A percentile compares a stretch with the other conserved stretches of the same genome.
These are phyloP conservation scores for Dolichallabes microphthalmus DNA, from an alignment of 2,113 vertebrate species.

Conservation along the genomic window DNA sequence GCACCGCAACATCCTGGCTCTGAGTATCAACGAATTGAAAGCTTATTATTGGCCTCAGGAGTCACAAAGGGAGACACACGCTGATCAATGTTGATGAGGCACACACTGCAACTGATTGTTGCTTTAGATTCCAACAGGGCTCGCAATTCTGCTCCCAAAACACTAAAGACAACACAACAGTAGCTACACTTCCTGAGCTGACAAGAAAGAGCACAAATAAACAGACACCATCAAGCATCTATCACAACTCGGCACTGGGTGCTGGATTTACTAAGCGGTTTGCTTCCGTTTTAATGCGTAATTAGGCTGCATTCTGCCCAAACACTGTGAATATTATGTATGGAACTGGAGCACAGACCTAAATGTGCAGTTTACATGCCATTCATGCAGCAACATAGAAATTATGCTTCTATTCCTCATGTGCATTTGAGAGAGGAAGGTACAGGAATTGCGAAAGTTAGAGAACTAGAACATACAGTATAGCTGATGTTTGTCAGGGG, in stretches of 20 bases:
- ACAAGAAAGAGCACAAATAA: background rate
- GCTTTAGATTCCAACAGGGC: slow-evolving; percentile 26
- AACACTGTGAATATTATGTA: background rate
- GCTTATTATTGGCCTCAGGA: slow-evolving; percentile 39
- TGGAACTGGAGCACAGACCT: background rate
- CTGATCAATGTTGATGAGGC: slow-evolving; percentile 40
- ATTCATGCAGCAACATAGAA: background rate
- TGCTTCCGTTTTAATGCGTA: background rate
- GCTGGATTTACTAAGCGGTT: background rate
- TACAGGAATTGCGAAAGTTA: background rate
- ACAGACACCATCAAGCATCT: slow-evolving; percentile 23
- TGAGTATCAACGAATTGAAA: slow-evolving; percentile 31
- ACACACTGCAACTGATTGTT: slow-evolving; percentile 27
- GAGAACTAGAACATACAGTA: background rate
- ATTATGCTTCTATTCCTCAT: background rate
- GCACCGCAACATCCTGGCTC: slow-evolving; percentile 24
- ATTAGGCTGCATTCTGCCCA: background rate
- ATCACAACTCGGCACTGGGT: background rate
- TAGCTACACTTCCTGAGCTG: slow-evolving; percentile 4
- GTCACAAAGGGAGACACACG: slow-evolving; percentile 35
- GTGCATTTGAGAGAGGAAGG: background rate
- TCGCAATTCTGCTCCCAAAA: slow-evolving; percentile 23
- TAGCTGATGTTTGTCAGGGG: background rate
- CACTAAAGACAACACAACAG: slow-evolving; percentile 10
- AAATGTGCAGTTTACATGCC: background rate